A percentile compares a stretch with the other conserved stretches of the same genome.
Conservation (phyloP, 2,113 vertebrate genomes). For the Mirounga angustirostris region DNA sequence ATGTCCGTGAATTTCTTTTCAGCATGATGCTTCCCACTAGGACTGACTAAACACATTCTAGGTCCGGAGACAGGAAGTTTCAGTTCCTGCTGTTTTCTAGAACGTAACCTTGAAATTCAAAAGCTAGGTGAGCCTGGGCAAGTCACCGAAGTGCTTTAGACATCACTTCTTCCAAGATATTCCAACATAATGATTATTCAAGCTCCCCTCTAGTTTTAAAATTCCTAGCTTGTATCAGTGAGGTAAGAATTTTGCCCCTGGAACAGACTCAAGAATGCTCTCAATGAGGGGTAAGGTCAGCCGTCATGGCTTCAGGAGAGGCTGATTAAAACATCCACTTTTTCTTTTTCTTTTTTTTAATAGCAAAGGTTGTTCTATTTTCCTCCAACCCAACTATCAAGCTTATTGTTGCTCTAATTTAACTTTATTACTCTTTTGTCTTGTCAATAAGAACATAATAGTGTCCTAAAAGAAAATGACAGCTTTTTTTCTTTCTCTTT, state of each 20-base stretch:
- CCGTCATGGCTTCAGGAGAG: not conserved
- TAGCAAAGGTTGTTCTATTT: constrained; percentile 51
- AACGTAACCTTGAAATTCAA: constrained; percentile 65
- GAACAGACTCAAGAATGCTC: constrained; percentile 60
- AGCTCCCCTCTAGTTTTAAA: not conserved
- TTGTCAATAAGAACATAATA: constrained; percentile 79
- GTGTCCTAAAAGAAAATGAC: constrained; percentile 81
- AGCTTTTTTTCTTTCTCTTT: constrained; percentile 81
- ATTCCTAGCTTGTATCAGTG: constrained; percentile 46
- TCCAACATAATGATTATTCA: not conserved
- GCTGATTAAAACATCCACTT: constrained; percentile 50
- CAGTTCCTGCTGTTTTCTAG: constrained; percentile 13
- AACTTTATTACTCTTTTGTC: constrained; percentile 85
- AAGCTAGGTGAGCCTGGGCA: not conserved
- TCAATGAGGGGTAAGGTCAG: constrained; percentile 44
- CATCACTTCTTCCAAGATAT: not conserved
- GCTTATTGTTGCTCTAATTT: constrained; percentile 82
- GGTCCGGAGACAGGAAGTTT: not conserved
- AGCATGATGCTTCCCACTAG: not conserved
- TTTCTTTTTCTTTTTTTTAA: not conserved
- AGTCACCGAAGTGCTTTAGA: not conserved
- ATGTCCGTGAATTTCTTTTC: not conserved
- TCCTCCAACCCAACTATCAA: constrained; percentile 71
- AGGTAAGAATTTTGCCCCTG: constrained; percentile 58
- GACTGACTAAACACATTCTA: not conserved